A percentile compares a stretch with the other conserved stretches of the same genome.
Evolutionary conservation across 2,888 invertebrate species (phyloP).

Genomic region (Nasonovia ribisnigri): DNA sequence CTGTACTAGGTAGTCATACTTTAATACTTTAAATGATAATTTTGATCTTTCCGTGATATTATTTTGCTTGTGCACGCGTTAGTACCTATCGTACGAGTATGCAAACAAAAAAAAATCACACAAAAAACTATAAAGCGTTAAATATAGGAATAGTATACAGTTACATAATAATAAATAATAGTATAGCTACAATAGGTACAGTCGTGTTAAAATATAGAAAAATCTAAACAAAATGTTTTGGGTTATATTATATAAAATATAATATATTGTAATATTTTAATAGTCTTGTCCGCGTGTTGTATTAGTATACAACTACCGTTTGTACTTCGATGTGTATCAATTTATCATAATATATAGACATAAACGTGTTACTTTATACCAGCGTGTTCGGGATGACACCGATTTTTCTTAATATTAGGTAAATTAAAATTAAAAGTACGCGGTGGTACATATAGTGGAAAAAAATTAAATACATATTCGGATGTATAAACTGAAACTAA

Average conservation of each 20-base stretch:
- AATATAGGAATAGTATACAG: neutral
- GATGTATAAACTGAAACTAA: neutral
- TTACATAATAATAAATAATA: neutral
- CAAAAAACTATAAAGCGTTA: neutral
- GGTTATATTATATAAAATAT: neutral
- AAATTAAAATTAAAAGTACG: neutral
- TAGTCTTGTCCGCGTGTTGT: neutral
- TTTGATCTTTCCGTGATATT: neutral
- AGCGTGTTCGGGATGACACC: neutral
- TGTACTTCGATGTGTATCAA: neutral
- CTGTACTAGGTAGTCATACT: neutral
- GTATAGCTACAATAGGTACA: neutral
- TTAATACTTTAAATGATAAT: neutral
- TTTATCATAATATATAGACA: neutral
- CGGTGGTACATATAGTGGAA: neutral
- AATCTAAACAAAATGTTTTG: neutral
- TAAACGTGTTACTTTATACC: neutral
- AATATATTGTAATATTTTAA: neutral
- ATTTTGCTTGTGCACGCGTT: neutral
- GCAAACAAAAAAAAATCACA: neutral
- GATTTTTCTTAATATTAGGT: neutral
- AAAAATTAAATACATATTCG: neutral
- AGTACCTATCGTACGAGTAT: neutral
- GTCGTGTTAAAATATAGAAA: neutral
- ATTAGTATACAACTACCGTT: neutral